Conservation (phyloP, 2,888 invertebrate species). For the Elmis aenea region DNA sequence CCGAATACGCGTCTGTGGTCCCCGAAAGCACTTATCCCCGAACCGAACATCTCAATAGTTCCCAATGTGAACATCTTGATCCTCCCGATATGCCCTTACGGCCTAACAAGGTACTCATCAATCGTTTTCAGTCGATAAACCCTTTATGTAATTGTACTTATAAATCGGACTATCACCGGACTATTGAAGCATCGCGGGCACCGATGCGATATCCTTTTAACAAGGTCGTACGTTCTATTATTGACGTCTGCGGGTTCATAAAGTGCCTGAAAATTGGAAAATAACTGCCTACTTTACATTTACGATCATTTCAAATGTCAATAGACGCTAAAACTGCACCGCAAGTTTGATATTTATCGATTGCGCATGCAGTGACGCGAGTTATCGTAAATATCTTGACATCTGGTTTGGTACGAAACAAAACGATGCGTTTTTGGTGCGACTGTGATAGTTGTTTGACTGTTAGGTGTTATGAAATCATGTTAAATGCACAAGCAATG, state of each 20-base stretch:
- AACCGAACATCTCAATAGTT: slow-evolving; percentile 21
- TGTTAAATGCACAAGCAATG: too few relatives aligned
- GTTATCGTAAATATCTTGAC: too few relatives aligned
- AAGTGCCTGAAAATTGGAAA: too few relatives aligned
- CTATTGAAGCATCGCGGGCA: slow-evolving; percentile 18
- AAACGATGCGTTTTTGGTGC: too few relatives aligned
- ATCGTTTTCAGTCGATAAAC: slow-evolving; percentile 29
- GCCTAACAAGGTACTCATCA: slow-evolving; percentile 28
- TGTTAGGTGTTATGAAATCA: too few relatives aligned
- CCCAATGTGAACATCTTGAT: slow-evolving; percentile 22
- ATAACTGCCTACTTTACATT: too few relatives aligned
- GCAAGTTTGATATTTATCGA: too few relatives aligned
- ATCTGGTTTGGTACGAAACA: too few relatives aligned
- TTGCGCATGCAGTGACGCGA: too few relatives aligned
- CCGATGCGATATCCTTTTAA: slow-evolving; percentile 21
- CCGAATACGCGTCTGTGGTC: slow-evolving; percentile 6
- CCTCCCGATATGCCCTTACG: slow-evolving; percentile 17
- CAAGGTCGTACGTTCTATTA: slow-evolving; percentile 19
- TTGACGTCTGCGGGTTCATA: slow-evolving; percentile 11
- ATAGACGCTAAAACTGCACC: too few relatives aligned
- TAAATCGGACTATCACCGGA: slow-evolving; percentile 21
- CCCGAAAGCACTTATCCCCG: slow-evolving; percentile 13
- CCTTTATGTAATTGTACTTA: slow-evolving; percentile 26
- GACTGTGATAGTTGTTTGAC: too few relatives aligned
- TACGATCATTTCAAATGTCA: too few relatives aligned